Percentiles rank a stretch among this genome's conserved stretches.
phyloP scores from a whole-genome alignment of 2,797 vertebrate species.

The Pangasius larnaudii region DNA sequence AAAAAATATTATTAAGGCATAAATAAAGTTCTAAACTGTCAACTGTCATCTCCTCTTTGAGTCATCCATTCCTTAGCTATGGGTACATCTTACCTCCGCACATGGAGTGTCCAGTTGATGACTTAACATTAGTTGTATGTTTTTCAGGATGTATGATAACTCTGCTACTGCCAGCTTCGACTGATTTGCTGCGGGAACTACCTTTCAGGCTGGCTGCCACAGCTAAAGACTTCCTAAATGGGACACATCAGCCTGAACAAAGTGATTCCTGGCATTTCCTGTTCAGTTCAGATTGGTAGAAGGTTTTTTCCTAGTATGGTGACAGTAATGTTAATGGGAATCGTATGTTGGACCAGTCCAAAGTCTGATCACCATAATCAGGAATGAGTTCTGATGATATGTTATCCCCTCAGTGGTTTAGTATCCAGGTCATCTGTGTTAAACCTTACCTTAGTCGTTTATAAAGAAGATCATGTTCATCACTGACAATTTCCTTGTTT shows the following conservation, averaged over 20 bases:
- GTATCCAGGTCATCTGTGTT: not conserved
- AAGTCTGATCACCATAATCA: not conserved
- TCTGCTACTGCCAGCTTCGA: conserved; percentile 21
- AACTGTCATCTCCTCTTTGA: not conserved
- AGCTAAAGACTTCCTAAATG: conserved; percentile 30
- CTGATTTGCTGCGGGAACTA: conserved; percentile 20
- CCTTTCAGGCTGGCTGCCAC: conserved; percentile 17
- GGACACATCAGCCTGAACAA: conserved; percentile 20
- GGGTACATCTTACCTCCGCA: not conserved
- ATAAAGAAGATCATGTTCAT: conserved; percentile 14
- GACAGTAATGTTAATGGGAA: not conserved
- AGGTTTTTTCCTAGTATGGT: not conserved
- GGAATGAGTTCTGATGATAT: not conserved
- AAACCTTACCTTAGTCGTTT: conserved; percentile 41
- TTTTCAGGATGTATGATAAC: conserved; percentile 26
- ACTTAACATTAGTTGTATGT: conserved; percentile 33
- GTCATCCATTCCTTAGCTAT: not conserved
- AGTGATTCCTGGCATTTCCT: conserved; percentile 6
- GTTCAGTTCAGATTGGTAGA: not conserved
- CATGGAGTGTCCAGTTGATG: not conserved
- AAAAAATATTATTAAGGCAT: not conserved
- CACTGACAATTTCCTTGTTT: conserved; percentile 12
- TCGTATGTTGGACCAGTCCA: not conserved
- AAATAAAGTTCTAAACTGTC: not conserved
- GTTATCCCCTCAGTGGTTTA: not conserved